Percentiles rank a stretch among this genome's conserved stretches.
phyloP scores from a whole-genome alignment of 2,113 vertebrate species.

The Saccopteryx leptura region DNA sequence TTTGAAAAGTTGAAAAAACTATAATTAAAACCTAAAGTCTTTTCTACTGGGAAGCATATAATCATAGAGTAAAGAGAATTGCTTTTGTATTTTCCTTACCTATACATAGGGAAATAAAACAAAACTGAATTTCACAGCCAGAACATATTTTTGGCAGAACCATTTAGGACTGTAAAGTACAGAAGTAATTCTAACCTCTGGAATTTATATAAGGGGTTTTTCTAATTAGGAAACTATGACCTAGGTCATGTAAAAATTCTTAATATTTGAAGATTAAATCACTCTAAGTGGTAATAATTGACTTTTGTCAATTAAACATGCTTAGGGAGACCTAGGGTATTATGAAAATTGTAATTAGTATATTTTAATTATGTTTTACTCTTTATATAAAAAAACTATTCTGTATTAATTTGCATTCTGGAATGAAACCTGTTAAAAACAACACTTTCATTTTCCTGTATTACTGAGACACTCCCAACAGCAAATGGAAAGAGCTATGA shows the following conservation, averaged over 20 bases:
- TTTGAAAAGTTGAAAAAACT: conserved; percentile 55
- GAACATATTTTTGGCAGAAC: conserved; percentile 49
- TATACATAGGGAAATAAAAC: conserved; percentile 70
- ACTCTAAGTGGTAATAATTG: neutral
- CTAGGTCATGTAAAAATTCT: neutral
- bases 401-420: neutral
- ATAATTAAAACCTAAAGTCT: conserved; percentile 73
- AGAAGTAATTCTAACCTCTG: conserved; percentile 31
- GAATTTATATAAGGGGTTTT: conserved; percentile 57
- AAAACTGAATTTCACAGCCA: conserved; percentile 69
- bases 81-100: conserved; percentile 60
- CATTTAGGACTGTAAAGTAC: neutral
- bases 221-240: conserved; percentile 56
- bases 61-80: conserved; percentile 39
- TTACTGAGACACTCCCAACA: neutral
- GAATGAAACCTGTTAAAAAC: neutral
- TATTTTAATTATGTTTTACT: conserved; percentile 31
- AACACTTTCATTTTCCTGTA: neutral
- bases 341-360: conserved; percentile 6
- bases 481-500: neutral
- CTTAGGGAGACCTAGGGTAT: neutral
- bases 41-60: conserved; percentile 56
- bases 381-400: neutral
- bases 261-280: conserved; percentile 43
- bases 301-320: conserved; percentile 33